These are phyloP conservation scores for Hemaris fuciformis DNA, from an alignment of 2,888 invertebrate genomes.

Conservation along the genomic window DNA sequence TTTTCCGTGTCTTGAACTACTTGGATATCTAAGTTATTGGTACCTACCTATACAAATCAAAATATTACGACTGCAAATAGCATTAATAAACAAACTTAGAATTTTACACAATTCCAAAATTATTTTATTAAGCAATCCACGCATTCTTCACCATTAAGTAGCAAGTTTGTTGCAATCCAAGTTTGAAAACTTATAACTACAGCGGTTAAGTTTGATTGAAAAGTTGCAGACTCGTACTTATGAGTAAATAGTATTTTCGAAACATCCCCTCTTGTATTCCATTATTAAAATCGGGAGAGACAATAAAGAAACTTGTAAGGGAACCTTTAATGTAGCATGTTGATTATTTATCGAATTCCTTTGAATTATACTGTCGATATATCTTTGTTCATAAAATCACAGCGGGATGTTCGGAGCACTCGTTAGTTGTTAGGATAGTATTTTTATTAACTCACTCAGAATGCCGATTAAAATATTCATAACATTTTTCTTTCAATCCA, in stretches of 20 bases:
- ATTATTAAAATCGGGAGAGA: neutral
- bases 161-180: constrained; percentile 45
- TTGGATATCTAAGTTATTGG: neutral
- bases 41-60: neutral
- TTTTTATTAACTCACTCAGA: constrained; percentile 76
- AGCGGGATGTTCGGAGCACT: constrained; percentile 66
- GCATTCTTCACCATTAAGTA: constrained; percentile 41
- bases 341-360: constrained; percentile 51
- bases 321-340: constrained; percentile 30
- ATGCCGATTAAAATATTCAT: constrained; percentile 74
- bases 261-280: constrained; percentile 3
- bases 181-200: constrained; percentile 44
- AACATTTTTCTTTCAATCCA: constrained; percentile 65
- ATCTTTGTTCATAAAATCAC: constrained; percentile 73
- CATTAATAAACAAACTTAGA: neutral
- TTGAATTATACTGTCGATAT: constrained; percentile 54
- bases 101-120: constrained; percentile 1
- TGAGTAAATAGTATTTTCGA: constrained; percentile 16
- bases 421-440: constrained; percentile 74
- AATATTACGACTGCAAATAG: neutral
- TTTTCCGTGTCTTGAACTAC: too few species aligned
- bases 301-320: constrained; percentile 29
- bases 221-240: constrained; percentile 38
- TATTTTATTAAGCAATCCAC: constrained; percentile 37
- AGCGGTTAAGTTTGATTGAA: constrained; percentile 44